Percentiles rank a stretch among this genome's conserved stretches.
Evolutionary conservation across 2,113 vertebrate genomes (phyloP).

Genomic region (Lagopus muta): DNA sequence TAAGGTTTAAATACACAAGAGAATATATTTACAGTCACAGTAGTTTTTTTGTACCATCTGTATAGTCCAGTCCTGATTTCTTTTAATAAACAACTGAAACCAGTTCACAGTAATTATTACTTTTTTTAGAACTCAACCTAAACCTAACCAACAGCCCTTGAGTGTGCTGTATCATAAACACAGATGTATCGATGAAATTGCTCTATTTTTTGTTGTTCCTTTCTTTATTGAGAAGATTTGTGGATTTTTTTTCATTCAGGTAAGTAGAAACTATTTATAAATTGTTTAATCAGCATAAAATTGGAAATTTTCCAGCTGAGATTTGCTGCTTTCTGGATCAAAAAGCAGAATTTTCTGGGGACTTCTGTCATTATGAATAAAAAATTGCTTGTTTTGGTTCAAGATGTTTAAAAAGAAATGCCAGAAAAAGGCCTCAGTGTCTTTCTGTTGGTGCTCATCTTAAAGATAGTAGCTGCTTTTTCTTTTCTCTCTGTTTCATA

Average conservation of each 20-base stretch:
- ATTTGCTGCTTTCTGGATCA: background rate
- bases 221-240: background rate
- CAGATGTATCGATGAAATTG: background rate
- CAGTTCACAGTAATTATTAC: background rate
- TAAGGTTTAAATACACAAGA: constrained; percentile 53
- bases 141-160: background rate
- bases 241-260: background rate
- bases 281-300: background rate
- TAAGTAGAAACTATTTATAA: background rate
- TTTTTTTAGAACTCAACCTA: background rate
- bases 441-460: background rate
- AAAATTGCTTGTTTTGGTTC: background rate
- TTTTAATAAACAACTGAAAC: background rate
- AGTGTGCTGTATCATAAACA: background rate
- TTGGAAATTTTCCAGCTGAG: background rate
- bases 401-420: background rate
- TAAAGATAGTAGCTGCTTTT: background rate
- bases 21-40: rapidly evolving
- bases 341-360: background rate
- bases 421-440: rapidly evolving
- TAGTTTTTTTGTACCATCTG: background rate
- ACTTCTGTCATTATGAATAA: background rate
- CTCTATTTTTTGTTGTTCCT: background rate
- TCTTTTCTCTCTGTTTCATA: background rate
- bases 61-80: background rate